Evolutionary conservation across 1,140 invertebrate genomes (phyloP), one percentile per base, ranked within the genome.

Genomic region (Apolygus lucorum): DNA sequence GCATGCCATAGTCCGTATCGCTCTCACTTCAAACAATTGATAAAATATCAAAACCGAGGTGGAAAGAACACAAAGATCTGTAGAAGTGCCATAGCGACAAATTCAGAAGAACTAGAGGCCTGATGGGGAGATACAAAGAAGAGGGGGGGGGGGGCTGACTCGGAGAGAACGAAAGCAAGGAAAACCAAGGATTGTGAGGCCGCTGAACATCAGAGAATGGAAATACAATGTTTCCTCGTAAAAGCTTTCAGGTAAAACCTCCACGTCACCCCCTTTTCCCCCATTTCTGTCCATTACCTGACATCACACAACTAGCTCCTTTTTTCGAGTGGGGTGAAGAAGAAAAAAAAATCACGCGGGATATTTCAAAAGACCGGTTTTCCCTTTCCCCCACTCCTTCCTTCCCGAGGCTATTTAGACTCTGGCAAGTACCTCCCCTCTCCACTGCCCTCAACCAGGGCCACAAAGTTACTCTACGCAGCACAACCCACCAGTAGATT

Each of bases 201-300:
- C 4, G 34, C 4, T 4, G 34, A 17, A 42, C 34, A 59, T 59
- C 22, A 24, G 54, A 59, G 54, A 59, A 59, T 59, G 54, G 54
- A 59, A 59, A 59, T 59, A 59, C 54, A 59, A 59, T 59, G 54
- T 59, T 59, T 59, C 54, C 54, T 11, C 54, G 54, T 59, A 59
- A 59, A 59, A 59, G 54, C 54, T 59, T 59, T 59, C 54, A 59
- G 54, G 54, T 59, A 21, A 59, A 59, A 59, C 54, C 22, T 22
- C 54, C 54, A 59, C 13, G 17, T 42, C 34, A 4, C 34, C 22
- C 11, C 11, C 22, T 21, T 4, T 14, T 22, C 54, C 54, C 22
- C 11, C 13, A n/a, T n/a, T n/a, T 11, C 54, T 22, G 22, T 17
- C 54, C 54, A 17, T 59, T 24, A 59, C 22, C 54, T 21, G 22